Evolutionary conservation across 1,140 invertebrate species (phyloP).

Genomic region (Drosophila rhopaloa): DNA sequence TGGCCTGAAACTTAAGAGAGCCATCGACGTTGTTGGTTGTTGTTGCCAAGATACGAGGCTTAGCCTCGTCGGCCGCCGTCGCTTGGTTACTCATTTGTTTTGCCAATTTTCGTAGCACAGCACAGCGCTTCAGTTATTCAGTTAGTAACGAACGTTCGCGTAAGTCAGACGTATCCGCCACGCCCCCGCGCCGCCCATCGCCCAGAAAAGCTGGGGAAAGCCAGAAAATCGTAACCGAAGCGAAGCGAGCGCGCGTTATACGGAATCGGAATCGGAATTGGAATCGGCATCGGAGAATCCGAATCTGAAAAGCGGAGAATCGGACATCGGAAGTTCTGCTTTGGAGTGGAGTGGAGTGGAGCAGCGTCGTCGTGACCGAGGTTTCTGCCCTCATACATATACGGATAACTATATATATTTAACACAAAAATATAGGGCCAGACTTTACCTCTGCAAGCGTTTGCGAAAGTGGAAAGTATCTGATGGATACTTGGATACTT

Average conservation of each 20-base stretch:
- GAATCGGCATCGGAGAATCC: constrained; percentile 25
- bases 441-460: constrained; percentile 34
- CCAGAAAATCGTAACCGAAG: constrained; percentile 41
- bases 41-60: constrained; percentile 77
- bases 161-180: constrained; percentile 47
- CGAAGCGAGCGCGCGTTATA: constrained; percentile 43
- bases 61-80: constrained; percentile 43
- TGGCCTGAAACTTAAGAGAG: constrained; percentile 25
- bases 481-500: constrained; percentile 65
- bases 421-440: constrained; percentile 23
- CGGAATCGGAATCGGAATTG: constrained; percentile 31
- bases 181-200: constrained; percentile 26
- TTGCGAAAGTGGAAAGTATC: constrained; percentile 80
- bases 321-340: constrained; percentile 70
- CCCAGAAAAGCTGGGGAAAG: constrained; percentile 40
- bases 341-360: constrained; percentile 62
- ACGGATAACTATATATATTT: constrained; percentile 36
- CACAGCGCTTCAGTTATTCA: constrained; percentile 48
- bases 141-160: constrained; percentile 72
- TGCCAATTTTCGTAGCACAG: constrained; percentile 79
- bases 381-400: constrained; percentile 61
- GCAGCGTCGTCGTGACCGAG: constrained; percentile 65
- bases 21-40: constrained; percentile 39
- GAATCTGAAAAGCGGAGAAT: constrained; percentile 4
- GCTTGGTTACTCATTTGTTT: constrained; percentile 83